These are phyloP conservation scores for Gopherus evgoodei DNA, from an alignment of 2,113 vertebrate species.

Conservation along the genomic window DNA sequence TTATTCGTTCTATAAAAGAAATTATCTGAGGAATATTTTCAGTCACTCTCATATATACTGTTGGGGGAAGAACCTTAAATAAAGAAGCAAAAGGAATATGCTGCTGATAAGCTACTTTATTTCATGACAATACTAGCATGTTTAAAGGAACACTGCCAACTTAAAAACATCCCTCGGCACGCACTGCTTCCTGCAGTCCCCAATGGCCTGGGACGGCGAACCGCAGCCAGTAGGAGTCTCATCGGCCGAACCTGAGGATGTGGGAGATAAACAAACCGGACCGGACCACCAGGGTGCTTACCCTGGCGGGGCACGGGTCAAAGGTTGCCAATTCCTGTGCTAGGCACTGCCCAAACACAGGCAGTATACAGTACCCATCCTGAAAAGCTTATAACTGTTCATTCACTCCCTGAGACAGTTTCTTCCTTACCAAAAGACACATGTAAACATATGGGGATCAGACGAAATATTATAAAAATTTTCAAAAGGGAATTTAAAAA, in stretches of 20 bases:
- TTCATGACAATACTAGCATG: neutral
- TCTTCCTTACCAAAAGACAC: neutral
- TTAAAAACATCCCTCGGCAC: neutral
- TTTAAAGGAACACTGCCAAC: neutral
- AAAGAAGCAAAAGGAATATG: slow-evolving; percentile 5
- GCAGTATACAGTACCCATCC: neutral
- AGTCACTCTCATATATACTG: slow-evolving; percentile 90
- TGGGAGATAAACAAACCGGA: no score
- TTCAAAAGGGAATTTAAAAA: neutral
- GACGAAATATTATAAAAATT: neutral
- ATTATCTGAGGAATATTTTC: slow-evolving; percentile 93
- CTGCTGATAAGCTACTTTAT: neutral
- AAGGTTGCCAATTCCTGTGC: no score
- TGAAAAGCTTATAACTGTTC: neutral
- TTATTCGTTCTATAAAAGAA: slow-evolving; percentile 87
- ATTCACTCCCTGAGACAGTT: neutral
- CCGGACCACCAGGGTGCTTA: no score
- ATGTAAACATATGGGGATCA: neutral
- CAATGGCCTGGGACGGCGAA: no score
- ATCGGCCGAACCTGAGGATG: no score
- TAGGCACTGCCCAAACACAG: neutral
- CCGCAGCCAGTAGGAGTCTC: no score
- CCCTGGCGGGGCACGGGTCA: no score
- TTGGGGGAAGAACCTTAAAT: slow-evolving; percentile 89
- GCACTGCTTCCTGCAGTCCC: no score